These are phyloP conservation scores for Lordiphosa fenestrarum DNA, from an alignment of 2,888 invertebrate species.

Conservation along the genomic window DNA sequence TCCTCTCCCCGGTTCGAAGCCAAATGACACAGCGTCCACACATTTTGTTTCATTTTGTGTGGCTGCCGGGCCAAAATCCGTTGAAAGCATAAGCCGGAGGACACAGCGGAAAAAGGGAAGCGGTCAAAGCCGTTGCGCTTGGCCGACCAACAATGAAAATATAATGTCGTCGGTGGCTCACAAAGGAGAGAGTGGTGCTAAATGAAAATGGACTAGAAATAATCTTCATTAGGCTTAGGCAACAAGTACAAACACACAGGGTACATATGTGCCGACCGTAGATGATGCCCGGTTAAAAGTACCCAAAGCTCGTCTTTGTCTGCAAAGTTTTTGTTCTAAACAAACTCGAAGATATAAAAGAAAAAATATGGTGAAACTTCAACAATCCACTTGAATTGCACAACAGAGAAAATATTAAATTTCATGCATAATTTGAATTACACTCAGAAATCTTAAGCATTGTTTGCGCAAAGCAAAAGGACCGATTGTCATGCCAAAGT, in stretches of 20 bases:
- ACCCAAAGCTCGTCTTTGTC: no score
- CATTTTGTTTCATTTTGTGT: conserved; percentile 55
- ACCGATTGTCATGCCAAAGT: no score
- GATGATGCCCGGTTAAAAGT: no score
- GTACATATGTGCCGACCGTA: neutral
- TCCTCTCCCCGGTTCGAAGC: conserved; percentile 34
- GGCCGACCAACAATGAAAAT: conserved; percentile 71
- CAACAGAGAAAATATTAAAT: conserved; percentile 18
- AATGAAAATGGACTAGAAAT: conserved; percentile 67
- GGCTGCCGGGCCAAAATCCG: conserved; percentile 61
- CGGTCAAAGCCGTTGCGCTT: conserved; percentile 57
- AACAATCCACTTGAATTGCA: conserved; percentile 8
- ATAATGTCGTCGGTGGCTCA: conserved; percentile 47
- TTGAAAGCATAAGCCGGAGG: conserved; percentile 66
- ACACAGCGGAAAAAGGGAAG: conserved; percentile 19
- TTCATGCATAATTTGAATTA: conserved; percentile 35
- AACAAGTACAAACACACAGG: conserved; percentile 43
- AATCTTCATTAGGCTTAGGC: conserved; percentile 68
- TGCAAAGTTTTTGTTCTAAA: neutral
- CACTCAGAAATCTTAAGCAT: conserved; percentile 16
- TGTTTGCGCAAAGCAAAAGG: conserved; percentile 1
- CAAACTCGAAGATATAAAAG: neutral
- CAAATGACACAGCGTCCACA: conserved; percentile 65
- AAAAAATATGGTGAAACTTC: conserved; percentile 9
- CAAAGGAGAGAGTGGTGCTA: conserved; percentile 44